Percentiles rank a stretch among this genome's conserved stretches.
Conservation (phyloP, 2,797 vertebrate species). For the Sebastes glaucus region DNA sequence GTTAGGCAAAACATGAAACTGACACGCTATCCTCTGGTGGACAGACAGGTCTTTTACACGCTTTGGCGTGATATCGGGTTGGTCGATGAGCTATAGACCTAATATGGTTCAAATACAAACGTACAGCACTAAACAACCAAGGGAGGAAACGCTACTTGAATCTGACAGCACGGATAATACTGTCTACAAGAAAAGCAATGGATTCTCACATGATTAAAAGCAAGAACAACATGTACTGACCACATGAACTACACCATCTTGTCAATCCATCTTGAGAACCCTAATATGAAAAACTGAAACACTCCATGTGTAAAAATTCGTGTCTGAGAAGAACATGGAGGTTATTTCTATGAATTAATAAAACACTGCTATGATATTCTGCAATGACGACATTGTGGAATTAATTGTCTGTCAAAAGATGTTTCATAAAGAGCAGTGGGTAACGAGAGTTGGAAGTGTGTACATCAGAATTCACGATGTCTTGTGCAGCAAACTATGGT, state of each 20-base stretch:
- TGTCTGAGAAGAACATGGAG: not conserved
- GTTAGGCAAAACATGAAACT: no score
- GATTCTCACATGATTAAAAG: not conserved
- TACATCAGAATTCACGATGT: not conserved
- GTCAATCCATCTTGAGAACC: not conserved
- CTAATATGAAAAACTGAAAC: not conserved
- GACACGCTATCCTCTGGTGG: no score
- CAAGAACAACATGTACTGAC: not conserved
- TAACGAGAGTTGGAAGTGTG: not conserved
- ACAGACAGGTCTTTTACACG: no score
- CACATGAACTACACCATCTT: not conserved
- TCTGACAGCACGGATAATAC: not conserved
- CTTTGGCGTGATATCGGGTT: no score
- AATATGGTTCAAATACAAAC: not conserved
- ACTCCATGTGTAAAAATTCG: not conserved
- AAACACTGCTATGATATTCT: not conserved
- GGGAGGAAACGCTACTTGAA: not conserved
- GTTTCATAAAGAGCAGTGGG: not conserved
- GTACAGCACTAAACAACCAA: not conserved
- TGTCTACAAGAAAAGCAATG: not conserved
- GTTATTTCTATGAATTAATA: not conserved
- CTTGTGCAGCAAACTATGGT: not conserved
- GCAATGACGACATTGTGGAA: not conserved
- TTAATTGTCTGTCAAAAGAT: not conserved
- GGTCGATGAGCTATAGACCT: not conserved